phyloP scores from a whole-genome alignment of 2,797 vertebrate genomes.

The Centropyge bicolor region DNA sequence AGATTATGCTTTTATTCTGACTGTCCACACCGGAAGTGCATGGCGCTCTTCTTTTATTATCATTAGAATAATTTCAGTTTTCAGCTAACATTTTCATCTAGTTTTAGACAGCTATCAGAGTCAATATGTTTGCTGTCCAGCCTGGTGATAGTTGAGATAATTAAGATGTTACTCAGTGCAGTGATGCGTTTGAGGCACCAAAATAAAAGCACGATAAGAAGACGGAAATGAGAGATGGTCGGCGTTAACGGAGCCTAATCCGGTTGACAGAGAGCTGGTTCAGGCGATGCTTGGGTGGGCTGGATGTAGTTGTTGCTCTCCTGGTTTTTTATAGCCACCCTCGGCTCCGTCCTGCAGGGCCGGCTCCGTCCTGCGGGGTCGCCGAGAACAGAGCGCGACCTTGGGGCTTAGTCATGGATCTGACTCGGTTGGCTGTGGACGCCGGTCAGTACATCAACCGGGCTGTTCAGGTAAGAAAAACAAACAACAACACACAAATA shows the following conservation, averaged over 20 bases:
- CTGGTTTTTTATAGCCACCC: constrained; percentile 3
- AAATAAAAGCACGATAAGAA: neutral
- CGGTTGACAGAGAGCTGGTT: neutral
- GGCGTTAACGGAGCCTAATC: constrained; percentile 23
- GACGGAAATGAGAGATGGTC: neutral
- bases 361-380: neutral
- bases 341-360: neutral
- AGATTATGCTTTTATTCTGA: constrained; percentile 55
- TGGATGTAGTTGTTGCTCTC: neutral
- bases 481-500: neutral
- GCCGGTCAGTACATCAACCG: constrained; percentile 94
- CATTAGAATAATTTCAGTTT: neutral
- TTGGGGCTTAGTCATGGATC: constrained; percentile 87
- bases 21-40: constrained; percentile 3
- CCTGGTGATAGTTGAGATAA: neutral
- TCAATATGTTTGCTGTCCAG: neutral
- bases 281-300: constrained; percentile 38
- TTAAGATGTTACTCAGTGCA: neutral
- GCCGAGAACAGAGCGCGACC: constrained; percentile 50
- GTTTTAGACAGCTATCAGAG: fast-evolving
- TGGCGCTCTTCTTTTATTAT: neutral
- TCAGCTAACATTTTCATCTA: neutral
- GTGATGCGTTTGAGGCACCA: neutral
- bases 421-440: constrained; percentile 92
- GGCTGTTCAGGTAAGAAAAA: constrained; percentile 88